Conservation (phyloP, 2,113 vertebrate genomes). For the Corvus moneduloides region DNA sequence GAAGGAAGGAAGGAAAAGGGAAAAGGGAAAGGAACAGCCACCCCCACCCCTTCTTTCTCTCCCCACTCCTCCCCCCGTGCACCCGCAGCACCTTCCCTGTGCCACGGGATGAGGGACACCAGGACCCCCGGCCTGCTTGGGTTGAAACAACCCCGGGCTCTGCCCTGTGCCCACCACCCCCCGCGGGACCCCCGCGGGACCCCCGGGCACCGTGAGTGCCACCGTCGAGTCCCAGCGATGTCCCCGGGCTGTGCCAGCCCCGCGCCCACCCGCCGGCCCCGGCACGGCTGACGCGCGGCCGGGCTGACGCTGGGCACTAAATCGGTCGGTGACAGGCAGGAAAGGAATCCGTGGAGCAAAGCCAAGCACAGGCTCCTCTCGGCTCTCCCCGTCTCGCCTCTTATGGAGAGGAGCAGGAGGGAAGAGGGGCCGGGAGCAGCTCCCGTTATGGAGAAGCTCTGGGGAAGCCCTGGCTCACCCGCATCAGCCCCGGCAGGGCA, state of each 20-base stretch:
- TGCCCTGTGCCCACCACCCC: fast-evolving
- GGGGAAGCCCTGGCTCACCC: constrained; percentile 20
- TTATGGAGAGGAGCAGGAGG: constrained; percentile 61
- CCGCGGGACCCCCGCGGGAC: fast-evolving
- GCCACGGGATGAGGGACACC: background rate
- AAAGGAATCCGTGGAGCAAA: constrained; percentile 30
- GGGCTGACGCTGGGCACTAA: constrained; percentile 14
- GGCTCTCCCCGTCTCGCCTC: constrained; percentile 30
- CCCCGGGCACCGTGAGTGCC: fast-evolving
- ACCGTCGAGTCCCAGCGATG: fast-evolving
- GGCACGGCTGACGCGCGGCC: background rate
- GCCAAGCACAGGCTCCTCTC: constrained; percentile 24
- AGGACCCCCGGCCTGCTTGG: fast-evolving
- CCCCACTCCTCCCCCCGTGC: fast-evolving
- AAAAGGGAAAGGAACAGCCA: too few relatives aligned
- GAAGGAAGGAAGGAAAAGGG: too few relatives aligned
- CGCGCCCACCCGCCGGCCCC: background rate
- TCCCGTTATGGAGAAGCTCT: constrained; percentile 58
- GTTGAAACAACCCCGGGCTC: background rate
- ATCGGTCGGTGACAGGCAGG: constrained; percentile 42
- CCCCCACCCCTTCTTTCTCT: background rate
- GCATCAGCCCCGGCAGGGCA: background rate
- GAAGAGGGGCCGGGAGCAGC: background rate
- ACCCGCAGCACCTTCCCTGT: fast-evolving
- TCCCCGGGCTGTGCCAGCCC: background rate